Conservation (phyloP, 1,140 invertebrate species). For the Eupeodes corollae region DNA sequence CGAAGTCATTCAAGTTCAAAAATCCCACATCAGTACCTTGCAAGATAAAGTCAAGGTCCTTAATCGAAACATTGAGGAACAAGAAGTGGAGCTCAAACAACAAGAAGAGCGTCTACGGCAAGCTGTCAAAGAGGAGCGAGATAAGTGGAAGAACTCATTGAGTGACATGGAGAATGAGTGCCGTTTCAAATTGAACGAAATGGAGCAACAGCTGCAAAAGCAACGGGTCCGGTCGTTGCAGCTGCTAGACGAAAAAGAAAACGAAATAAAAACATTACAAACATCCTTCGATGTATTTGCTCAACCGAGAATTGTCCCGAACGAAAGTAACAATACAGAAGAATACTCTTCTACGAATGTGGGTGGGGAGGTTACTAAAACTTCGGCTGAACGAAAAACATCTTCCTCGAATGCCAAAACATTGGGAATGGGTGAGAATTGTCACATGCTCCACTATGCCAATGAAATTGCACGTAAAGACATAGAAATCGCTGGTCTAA, state of each 20-base stretch:
- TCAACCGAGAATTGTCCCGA: neutral
- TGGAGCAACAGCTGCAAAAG: conserved; percentile 65
- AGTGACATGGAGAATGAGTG: conserved; percentile 42
- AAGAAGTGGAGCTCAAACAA: conserved; percentile 41
- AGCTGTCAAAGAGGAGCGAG: conserved; percentile 41
- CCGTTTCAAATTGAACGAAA: conserved; percentile 44
- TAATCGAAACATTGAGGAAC: conserved; percentile 48
- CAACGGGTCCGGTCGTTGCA: conserved; percentile 66
- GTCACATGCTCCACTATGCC: conserved; percentile 70
- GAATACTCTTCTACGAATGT: neutral
- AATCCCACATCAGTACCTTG: conserved; percentile 48
- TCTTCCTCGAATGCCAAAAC: conserved; percentile 26
- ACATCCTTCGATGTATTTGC: conserved; percentile 45
- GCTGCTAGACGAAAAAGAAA: conserved; percentile 68
- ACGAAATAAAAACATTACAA: conserved; percentile 57
- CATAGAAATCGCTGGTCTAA: conserved; percentile 60
- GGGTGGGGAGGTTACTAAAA: neutral
- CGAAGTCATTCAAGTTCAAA: conserved; percentile 35
- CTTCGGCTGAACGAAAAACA: conserved; percentile 7
- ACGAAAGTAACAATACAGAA: conserved; percentile 5
- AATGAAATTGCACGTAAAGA: conserved; percentile 73
- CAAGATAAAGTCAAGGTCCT: conserved; percentile 53
- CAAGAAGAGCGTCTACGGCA: conserved; percentile 41
- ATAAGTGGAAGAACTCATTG: conserved; percentile 47
- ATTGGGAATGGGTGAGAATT: conserved; percentile 32